Evolutionary conservation across 2,888 invertebrate species (phyloP).

Genomic region (Heliconius charithonia): DNA sequence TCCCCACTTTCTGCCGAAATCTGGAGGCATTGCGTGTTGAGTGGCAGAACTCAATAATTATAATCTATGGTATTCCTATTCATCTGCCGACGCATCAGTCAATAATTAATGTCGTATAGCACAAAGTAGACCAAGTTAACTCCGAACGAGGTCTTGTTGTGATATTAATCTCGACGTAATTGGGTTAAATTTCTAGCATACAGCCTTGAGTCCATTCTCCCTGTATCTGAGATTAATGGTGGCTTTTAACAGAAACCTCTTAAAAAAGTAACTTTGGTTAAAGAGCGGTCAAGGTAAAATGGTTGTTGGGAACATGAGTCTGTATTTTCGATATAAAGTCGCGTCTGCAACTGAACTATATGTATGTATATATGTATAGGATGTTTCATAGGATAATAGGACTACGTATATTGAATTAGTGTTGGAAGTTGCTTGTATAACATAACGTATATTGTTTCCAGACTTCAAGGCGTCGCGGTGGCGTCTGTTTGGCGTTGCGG

Average conservation of each 20-base stretch:
- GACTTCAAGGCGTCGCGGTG: slow-evolving; percentile 47
- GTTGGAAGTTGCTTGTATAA: slow-evolving; percentile 28
- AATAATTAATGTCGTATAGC: slow-evolving; percentile 38
- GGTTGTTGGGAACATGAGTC: slow-evolving; percentile 39
- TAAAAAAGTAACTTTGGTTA: slow-evolving; percentile 1
- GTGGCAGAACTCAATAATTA: too few species aligned
- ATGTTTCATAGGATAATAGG: slow-evolving; percentile 2
- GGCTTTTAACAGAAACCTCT: slow-evolving; percentile 39
- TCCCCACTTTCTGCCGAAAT: too few species aligned
- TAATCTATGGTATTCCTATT: not conserved
- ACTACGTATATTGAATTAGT: slow-evolving; percentile 13
- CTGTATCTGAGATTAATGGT: slow-evolving; percentile 42
- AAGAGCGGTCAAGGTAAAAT: slow-evolving; percentile 41
- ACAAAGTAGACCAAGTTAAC: slow-evolving; percentile 48
- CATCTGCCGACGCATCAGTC: not conserved
- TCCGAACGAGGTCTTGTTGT: slow-evolving; percentile 47
- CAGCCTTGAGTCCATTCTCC: slow-evolving; percentile 47
- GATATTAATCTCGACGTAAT: slow-evolving; percentile 49
- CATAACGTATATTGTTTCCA: slow-evolving; percentile 41
- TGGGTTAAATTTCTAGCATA: slow-evolving; percentile 47
- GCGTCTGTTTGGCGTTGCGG: slow-evolving; percentile 48
- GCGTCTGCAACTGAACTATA: slow-evolving; percentile 9
- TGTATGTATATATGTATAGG: not conserved
- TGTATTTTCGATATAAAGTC: slow-evolving; percentile 44
- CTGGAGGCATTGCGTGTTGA: too few species aligned